phyloP scores from a whole-genome alignment of 92 coral and sea anemone genomes.

The Ricordea florida region DNA sequence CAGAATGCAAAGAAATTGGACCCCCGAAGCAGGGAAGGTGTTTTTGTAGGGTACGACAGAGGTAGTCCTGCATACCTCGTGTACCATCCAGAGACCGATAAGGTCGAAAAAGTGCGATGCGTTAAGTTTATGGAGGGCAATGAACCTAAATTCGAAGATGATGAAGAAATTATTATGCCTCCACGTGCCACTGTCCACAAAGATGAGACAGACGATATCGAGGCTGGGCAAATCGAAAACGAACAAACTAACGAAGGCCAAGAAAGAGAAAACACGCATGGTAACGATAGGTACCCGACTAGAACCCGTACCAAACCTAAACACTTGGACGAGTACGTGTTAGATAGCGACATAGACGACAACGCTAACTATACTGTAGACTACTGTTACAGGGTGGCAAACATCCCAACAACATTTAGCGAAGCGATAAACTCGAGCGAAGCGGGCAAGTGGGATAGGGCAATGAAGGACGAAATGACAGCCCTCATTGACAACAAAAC shows the following conservation, averaged over 20 bases:
- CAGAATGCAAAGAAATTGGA: conserved; percentile 12
- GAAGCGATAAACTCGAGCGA: conserved; percentile 43
- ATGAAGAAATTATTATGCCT: not conserved
- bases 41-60: too few species aligned
- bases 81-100: too few species aligned
- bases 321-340: conserved; percentile 27
- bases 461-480: conserved; percentile 49
- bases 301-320: conserved; percentile 22
- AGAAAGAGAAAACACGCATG: not conserved
- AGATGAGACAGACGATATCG: not conserved
- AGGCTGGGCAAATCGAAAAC: too few species aligned
- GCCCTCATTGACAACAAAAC: conserved; percentile 38
- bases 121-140: conserved; percentile 10
- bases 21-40: too few species aligned
- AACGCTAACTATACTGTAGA: not conserved
- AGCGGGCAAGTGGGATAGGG: conserved; percentile 42
- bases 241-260: not conserved
- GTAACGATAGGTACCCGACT: conserved; percentile 6
- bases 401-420: conserved; percentile 16
- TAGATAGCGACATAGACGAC: conserved; percentile 10
- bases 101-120: conserved; percentile 15
- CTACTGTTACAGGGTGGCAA: conserved; percentile 38
- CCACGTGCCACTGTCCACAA: not conserved
- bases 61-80: too few species aligned
- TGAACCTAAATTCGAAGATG: not conserved